Evolutionary conservation across 1,140 invertebrate genomes (phyloP), one percentile per base, ranked within the genome.

Genomic region (Potamilus streckersoni): DNA sequence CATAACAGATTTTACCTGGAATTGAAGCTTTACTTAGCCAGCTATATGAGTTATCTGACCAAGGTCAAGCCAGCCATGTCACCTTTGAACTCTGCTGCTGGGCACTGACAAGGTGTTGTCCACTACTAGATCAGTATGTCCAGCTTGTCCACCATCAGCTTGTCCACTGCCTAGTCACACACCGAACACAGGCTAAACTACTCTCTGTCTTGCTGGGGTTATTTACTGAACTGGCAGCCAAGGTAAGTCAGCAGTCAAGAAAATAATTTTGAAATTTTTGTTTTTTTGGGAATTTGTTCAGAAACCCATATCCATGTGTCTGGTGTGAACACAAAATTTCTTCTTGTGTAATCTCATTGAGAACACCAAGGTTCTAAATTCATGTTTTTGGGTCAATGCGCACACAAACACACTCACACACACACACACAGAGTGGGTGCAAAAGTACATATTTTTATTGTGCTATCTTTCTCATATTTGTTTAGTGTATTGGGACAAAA

Each of bases 151-250:
- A 97, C 84, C 96, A 93, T 87, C 94, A 95, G 81, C 86, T 97
- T 17, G 93, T 93, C 0, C 93, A 95, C 77, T 93, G 94, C 85
- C 90, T 96, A 5, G 93, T 93, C 17, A 92, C 93, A 11, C 94
- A 96, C 82, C 92, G 95, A 80, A 90, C 94, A 0, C 94, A 94
- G 5, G 93, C 93, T 73, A 98, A 98, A 91, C 93, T 98, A 85
- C 90, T 95, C 13, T 95, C 95, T 8, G 92, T 97, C 2, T 91
- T 98, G 55, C 88, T 97, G 27, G 94, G 93, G 69, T 93, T 97
- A 13, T 98, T 98, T 85, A 92, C 94, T 0, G 94, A 97, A 76
- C 91, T 98, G 4, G 93, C 94, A 27, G 91, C 92, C 56, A 97
- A 98, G 91, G 94, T 93, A 90, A 62, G 72, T 20, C 38, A 49